Evolutionary conservation across 2,888 invertebrate species (phyloP), one percentile per base, ranked within the genome.

Genomic region (Thereva nobilitata): DNA sequence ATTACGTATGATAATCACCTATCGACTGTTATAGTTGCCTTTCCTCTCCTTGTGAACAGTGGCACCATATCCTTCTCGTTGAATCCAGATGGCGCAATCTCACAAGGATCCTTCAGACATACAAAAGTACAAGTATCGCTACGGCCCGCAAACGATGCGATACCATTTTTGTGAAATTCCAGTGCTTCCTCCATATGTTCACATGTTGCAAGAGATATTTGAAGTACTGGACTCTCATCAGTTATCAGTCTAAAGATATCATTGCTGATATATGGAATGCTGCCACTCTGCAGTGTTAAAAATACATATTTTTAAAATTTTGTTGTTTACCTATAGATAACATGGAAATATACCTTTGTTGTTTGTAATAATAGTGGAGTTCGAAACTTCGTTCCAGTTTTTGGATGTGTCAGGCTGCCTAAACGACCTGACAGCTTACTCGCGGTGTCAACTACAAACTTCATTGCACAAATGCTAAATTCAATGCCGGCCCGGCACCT

Each of bases 31-130:
- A 95, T 78, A 71, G 85, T 79, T 68, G 85, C 84, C 79, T 91
- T 91, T 49, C 95, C 96, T 71, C 85, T 84, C 74, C 87, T 87
- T 0, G 91, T 87, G 89, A 92, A 95, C 10, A 95, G 75, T 0
- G 94, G 89, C 7, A 92, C 84, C 59, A 86, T 84, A 67, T 87
- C 83, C 59, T 85, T 85, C 71, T 89, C 86, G 78, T 93, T 91
- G 76, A 87, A 89, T 0, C 93, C 92, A 5, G 83, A 73, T n/a
- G 86, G 87, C 4, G 87, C 86, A 23, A 80, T 74, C 73, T 85
- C 85, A 68, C 87, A 86, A 1, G 91, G 86, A 81, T 93, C 93
- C 76, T 77, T 74, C 3, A 79, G 56, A 0, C 75, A 72, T 7
- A 85, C 67, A 67, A 83, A 77, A 70, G 82, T 83, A 74, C 8